Evolutionary conservation across 2,888 invertebrate species (phyloP).

Genomic region (Clunio marinus): DNA sequence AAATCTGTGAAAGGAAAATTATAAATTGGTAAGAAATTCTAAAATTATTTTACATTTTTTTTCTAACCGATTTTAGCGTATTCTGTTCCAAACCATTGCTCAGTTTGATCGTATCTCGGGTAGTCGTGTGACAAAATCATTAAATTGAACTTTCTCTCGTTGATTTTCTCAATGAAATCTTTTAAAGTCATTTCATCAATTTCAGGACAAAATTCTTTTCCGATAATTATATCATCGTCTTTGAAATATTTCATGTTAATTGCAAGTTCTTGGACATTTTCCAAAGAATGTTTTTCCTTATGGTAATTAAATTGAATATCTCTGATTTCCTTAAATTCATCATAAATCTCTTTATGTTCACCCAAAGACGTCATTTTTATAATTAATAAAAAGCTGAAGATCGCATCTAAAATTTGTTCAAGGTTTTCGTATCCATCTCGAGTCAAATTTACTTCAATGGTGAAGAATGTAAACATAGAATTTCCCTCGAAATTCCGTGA

Average conservation of each 20-base stretch:
- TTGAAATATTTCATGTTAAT: conserved; percentile 78
- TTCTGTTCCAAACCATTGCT: conserved; percentile 80
- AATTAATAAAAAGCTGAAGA: conserved; percentile 76
- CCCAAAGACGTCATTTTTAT: conserved; percentile 57
- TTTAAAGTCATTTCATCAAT: conserved; percentile 62
- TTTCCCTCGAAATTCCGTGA: conserved; percentile 75
- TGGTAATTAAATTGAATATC: conserved; percentile 69
- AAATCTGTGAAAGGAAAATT: conserved; percentile 3
- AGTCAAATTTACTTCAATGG: conserved; percentile 69
- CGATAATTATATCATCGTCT: conserved; percentile 72
- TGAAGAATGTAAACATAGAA: conserved; percentile 71
- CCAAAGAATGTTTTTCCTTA: conserved; percentile 65
- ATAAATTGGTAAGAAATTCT: no score
- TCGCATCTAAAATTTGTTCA: conserved; percentile 68
- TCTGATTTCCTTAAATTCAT: conserved; percentile 67
- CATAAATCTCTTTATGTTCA: conserved; percentile 64
- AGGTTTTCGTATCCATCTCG: conserved; percentile 69
- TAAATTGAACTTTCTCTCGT: conserved; percentile 48
- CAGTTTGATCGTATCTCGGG: conserved; percentile 59
- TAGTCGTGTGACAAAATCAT: conserved; percentile 43
- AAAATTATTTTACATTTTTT: no score
- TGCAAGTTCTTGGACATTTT: conserved; percentile 72
- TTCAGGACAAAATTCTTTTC: conserved; percentile 68
- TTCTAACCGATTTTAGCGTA: no score
- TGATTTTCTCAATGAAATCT: conserved; percentile 45